These are phyloP conservation scores for Himantopus leucocephalus DNA, from an alignment of 2,113 vertebrate genomes.

Conservation along the genomic window DNA sequence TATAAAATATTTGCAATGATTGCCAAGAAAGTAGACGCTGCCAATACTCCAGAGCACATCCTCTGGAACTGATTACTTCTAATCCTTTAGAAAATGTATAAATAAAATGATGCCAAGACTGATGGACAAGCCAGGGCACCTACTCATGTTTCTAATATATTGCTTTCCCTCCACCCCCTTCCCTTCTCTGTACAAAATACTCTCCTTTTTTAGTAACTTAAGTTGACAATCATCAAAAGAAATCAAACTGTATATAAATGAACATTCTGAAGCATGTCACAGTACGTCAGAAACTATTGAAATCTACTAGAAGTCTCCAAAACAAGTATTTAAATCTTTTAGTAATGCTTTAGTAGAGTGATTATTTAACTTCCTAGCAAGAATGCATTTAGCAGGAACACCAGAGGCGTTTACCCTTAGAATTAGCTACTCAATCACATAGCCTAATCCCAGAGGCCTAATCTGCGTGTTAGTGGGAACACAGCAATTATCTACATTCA, in stretches of 20 bases:
- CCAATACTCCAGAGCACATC: constrained; percentile 62
- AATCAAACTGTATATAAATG: constrained; percentile 70
- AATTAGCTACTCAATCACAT: constrained; percentile 62
- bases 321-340: constrained; percentile 66
- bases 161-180: background rate
- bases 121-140: constrained; percentile 68
- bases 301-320: constrained; percentile 57
- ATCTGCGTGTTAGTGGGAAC: constrained; percentile 64
- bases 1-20: constrained; percentile 49
- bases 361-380: constrained; percentile 65
- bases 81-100: constrained; percentile 74
- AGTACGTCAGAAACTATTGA: constrained; percentile 67
- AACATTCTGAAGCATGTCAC: constrained; percentile 70
- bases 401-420: constrained; percentile 68
- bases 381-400: constrained; percentile 64
- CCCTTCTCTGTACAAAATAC: constrained; percentile 59
- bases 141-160: constrained; percentile 76
- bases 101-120: constrained; percentile 73
- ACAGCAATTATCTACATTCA: constrained; percentile 67
- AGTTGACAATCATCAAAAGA: constrained; percentile 76
- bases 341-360: constrained; percentile 41
- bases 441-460: constrained; percentile 65
- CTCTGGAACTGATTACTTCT: constrained; percentile 78
- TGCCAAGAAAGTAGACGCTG: constrained; percentile 71
- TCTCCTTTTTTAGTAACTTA: constrained; percentile 69